Base-by-base conservation (phyloP, 23 tunicate genomes). In the Ciona savignyi region DNA sequence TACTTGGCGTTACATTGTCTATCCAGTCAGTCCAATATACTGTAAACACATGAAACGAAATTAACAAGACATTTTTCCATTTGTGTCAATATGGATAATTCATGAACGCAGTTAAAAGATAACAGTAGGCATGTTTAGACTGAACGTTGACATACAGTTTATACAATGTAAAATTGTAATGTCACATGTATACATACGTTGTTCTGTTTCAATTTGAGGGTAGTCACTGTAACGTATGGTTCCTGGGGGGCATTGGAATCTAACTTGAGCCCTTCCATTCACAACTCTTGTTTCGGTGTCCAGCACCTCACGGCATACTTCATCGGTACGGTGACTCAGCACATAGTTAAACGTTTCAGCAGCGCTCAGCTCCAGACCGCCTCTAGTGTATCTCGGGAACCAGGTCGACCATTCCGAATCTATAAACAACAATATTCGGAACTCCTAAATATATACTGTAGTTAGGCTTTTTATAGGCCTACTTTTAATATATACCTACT, bases 201-300 rank as follows among this genome's bases (percentile, higher is more conserved):
- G 77, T n/a, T 92, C 87, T 20, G 90, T 79, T 23, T 64, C 61
- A 23, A 74, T 70, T 15, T 74, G 75, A 19, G 98, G 98, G 60
- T 42, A 84, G 65, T 92, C 92, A 19, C 76, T 75, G 33, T 34
- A 34, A 27, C 34, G 71, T 32, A 80, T 85, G 3, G 75, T 75
- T 23, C 97, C 97, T 20, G 78, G 76, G 20, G 80, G 74, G 75
- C 98, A 92, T 32, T 66, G 75, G 65, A 78, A 92, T 60, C 98
- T 80, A 23, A 92, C 87, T 64, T 81, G 96, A 15, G 75, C 29
- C 61, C 68, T 35, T n/a, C 66, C 80, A 34, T 74, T 73, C 32
- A 80, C 60, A 15, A 51, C 31, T 66, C 83, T 64, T 9, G 77
- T 72, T 67, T 92, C 80, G 2, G 79, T 68, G 30, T 75, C 79